These are phyloP conservation scores for Aleadryas rufinucha DNA, from an alignment of 2,113 vertebrate species.

Conservation along the genomic window DNA sequence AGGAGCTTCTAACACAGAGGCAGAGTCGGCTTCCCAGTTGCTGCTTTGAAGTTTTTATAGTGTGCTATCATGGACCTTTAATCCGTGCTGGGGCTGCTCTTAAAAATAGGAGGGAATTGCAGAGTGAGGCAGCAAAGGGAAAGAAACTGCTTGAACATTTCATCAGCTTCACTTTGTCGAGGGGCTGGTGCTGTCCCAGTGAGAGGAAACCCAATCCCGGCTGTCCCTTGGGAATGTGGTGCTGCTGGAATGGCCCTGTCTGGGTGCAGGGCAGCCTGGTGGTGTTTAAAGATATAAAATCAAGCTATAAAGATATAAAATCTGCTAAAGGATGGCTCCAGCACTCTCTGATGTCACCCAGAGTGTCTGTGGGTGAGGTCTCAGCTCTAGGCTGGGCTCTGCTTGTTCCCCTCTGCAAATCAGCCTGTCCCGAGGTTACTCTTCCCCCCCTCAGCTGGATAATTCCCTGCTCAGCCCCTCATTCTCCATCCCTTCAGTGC, in stretches of 20 bases:
- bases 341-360: neutral
- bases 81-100: conserved; percentile 45
- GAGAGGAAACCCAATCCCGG: neutral
- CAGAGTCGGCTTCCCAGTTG: conserved; percentile 64
- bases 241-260: neutral
- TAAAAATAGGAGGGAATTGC: conserved; percentile 41
- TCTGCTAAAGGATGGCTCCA: neutral
- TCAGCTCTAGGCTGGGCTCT: neutral
- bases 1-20: conserved; percentile 37
- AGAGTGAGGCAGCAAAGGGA: neutral
- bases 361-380: neutral
- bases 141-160: neutral
- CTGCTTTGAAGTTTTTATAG: conserved; percentile 71
- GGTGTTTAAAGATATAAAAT: neutral
- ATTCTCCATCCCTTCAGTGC: neutral
- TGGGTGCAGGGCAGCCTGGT: neutral
- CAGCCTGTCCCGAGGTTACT: neutral
- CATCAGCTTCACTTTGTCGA: neutral
- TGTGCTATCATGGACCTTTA: conserved; percentile 51
- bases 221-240: neutral
- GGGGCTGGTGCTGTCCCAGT: neutral
- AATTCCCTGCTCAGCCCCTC: neutral
- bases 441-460: neutral
- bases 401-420: neutral
- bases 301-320: neutral